Evolutionary conservation across 2,797 vertebrate genomes (phyloP), one percentile per base, ranked within the genome.

Genomic region (Sebastes umbrosus): DNA sequence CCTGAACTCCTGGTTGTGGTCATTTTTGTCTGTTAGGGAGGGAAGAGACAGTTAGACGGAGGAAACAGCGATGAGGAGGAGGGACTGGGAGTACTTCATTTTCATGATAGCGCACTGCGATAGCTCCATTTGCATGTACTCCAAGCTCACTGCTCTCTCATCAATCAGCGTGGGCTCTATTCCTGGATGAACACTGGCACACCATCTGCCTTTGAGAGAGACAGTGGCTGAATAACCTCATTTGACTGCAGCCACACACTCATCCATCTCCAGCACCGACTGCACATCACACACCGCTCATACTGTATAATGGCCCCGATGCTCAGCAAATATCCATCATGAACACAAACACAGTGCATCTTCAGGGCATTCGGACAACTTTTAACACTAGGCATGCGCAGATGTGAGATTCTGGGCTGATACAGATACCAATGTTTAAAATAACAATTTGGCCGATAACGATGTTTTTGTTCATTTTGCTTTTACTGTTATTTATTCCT

Each of bases 1-100:
- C 97, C 97, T 89, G 98, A 94, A 87, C 97, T 99, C 89, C 97
- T 97, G 79, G 97, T 96, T 55, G 97, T 96, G 29, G 96, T 96
- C 92, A 98, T 97, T 93, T 97, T 98, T 86, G 97, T 96, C 99
- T 99, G 76, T 22, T 85, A 64, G 32, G 34, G 22, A 75, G 67
- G 9, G 55, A 76, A 52, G 43, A 71, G 52, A 83, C 3, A 24
- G 65, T 85, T 12, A 73, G 63, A 8, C 52, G 46, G 29, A 75
- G 22, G 22, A 39, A 73, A 39, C 8, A 12, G 74, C 29, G 65
- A 77, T 8, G 22, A 68, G 31, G 18, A 24, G 14, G 39, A 77
- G 69, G 64, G 50, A 68, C 20, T 54, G 11, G 7, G 16, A 70
- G 73, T 75, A 79, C 87, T 89, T 92, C 27, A 86, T 87, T 87